Conservation (phyloP, 2,113 vertebrate genomes). For the Noturus placidus region DNA sequence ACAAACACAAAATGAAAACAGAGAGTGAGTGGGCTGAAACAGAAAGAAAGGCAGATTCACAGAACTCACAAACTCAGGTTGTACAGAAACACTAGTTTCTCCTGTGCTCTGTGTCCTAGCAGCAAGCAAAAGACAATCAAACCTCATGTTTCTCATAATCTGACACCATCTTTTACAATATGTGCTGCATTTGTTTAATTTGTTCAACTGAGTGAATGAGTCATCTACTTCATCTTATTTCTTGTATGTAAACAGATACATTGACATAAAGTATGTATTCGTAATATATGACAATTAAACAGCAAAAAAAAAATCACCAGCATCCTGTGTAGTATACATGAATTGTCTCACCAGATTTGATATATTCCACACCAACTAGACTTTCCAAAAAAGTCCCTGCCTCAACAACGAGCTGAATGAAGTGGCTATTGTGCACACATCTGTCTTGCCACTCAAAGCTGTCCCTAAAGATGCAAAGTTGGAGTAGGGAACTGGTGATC, state of each 20-base stretch:
- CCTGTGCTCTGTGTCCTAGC: not conserved
- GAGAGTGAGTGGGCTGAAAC: not conserved
- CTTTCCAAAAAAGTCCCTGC: conserved; percentile 28
- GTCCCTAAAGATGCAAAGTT: conserved; percentile 34
- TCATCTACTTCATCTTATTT: not conserved
- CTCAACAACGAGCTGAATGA: conserved; percentile 29
- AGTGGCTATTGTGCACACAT: conserved; percentile 49
- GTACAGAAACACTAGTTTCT: not conserved
- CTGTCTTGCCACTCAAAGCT: conserved; percentile 39
- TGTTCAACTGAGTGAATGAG: not conserved
- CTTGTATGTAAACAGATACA: not conserved
- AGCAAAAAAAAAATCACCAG: not conserved
- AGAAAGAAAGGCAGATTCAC: conserved; percentile 11
- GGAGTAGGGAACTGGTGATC: conserved; percentile 2
- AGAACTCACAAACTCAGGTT: not conserved
- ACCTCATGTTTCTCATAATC: not conserved
- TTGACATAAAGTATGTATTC: not conserved
- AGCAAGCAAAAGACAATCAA: not conserved
- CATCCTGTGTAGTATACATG: conserved; percentile 33
- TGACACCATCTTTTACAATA: not conserved
- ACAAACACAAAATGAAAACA: not conserved
- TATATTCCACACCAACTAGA: conserved; percentile 20
- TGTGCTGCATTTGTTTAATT: not conserved
- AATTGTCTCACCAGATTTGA: conserved; percentile 42
- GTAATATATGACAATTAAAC: not conserved